A percentile compares a stretch with the other conserved stretches of the same genome.
Conservation (phyloP, 1,140 invertebrate species). For the Drosophila sulfurigaster region DNA sequence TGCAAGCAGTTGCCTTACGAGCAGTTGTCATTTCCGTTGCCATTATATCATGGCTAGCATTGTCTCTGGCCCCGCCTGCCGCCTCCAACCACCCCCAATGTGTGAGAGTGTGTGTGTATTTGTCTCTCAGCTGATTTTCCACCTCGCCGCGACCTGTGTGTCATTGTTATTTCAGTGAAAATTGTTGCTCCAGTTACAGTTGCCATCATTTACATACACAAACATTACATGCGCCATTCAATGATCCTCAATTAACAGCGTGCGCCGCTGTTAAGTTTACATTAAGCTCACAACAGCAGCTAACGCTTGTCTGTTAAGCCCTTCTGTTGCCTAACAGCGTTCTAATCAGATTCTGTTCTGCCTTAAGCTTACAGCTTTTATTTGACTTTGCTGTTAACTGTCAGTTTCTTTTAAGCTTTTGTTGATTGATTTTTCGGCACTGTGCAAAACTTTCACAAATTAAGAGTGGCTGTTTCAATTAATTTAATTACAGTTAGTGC, state of each 20-base stretch:
- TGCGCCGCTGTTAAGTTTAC: not conserved
- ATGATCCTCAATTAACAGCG: slow-evolving; percentile 20
- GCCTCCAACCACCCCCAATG: not conserved
- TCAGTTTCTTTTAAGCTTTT: not conserved
- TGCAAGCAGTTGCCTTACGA: slow-evolving; percentile 26
- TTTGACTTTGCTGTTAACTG: slow-evolving; percentile 8
- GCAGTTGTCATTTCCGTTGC: slow-evolving; percentile 66
- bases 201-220: slow-evolving; percentile 44
- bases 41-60: slow-evolving; percentile 55
- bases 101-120: slow-evolving; percentile 14
- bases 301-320: not conserved
- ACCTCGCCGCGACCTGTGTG: slow-evolving; percentile 64
- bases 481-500: slow-evolving; percentile 26
- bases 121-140: slow-evolving; percentile 46
- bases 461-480: slow-evolving; percentile 21
- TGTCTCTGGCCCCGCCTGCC: slow-evolving; percentile 19
- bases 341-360: not conserved
- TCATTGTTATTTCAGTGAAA: slow-evolving; percentile 58
- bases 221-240: slow-evolving; percentile 16
- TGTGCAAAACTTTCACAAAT: slow-evolving; percentile 36
- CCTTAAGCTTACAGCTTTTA: slow-evolving; percentile 3
- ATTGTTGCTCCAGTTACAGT: slow-evolving; percentile 47
- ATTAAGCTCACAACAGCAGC: not conserved
- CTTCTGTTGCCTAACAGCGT: slow-evolving; percentile 21
- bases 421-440: slow-evolving; percentile 8